Conservation (phyloP, 2,113 vertebrate genomes). For the Ceuthmochares aereus region DNA sequence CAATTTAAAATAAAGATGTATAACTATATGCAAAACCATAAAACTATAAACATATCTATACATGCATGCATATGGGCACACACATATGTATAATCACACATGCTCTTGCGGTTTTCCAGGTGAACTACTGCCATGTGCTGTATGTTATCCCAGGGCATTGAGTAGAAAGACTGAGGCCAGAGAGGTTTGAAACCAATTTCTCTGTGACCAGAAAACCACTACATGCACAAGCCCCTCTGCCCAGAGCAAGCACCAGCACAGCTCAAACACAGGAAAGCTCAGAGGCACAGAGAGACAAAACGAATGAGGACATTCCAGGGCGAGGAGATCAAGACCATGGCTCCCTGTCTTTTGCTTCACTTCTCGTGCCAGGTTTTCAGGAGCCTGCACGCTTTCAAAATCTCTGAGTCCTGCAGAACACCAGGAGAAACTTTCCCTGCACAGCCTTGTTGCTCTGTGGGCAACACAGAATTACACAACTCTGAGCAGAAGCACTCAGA, state of each 20-base stretch:
- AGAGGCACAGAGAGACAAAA: neutral
- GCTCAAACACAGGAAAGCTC: neutral
- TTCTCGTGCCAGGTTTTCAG: neutral
- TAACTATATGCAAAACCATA: neutral
- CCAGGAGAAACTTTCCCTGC: rapidly evolving
- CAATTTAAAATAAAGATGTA: neutral
- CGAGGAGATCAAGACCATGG: neutral
- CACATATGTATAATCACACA: neutral
- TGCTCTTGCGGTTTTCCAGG: constrained; percentile 17
- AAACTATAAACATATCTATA: neutral
- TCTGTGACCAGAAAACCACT: neutral
- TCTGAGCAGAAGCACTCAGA: neutral
- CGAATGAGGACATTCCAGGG: rapidly evolving
- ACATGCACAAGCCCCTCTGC: rapidly evolving
- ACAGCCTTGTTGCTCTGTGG: neutral
- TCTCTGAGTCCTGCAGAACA: rapidly evolving
- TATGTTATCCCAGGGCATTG: neutral
- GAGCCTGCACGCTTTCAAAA: neutral
- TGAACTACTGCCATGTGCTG: neutral
- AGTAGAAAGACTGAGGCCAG: neutral
- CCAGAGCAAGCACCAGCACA: rapidly evolving
- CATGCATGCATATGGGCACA: neutral
- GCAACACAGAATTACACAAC: neutral
- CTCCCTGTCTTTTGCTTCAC: neutral
- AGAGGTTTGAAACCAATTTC: neutral